A percentile compares a stretch with the other conserved stretches of the same genome.
These are phyloP conservation scores for Hippocampus abdominalis DNA, from an alignment of 2,113 vertebrate genomes.

Conservation along the genomic window DNA sequence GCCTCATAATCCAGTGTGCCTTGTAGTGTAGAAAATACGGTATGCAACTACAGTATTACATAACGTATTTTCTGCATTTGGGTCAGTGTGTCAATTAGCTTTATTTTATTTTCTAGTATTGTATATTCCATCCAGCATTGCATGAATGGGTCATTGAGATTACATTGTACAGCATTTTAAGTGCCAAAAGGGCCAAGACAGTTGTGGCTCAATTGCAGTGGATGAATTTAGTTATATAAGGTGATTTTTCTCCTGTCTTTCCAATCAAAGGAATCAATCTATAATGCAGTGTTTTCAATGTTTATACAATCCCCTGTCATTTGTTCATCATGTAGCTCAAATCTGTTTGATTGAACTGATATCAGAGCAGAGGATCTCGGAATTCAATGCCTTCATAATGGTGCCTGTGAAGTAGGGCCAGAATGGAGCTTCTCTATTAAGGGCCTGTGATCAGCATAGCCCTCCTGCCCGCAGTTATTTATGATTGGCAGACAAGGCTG, in stretches of 20 bases:
- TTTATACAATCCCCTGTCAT: constrained; percentile 52
- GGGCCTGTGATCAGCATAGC: constrained; percentile 61
- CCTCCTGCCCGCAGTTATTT: constrained; percentile 58
- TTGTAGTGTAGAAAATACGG: too few relatives aligned
- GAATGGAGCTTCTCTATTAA: constrained; percentile 63
- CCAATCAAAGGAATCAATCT: constrained; percentile 15
- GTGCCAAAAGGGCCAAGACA: background rate
- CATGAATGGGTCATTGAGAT: too few relatives aligned
- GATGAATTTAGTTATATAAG: background rate
- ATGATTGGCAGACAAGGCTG: constrained; percentile 71
- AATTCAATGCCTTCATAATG: constrained; percentile 63
- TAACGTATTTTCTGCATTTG: too few relatives aligned
- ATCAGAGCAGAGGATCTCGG: constrained; percentile 55
- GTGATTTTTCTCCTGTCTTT: background rate
- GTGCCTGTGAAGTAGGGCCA: constrained; percentile 55
- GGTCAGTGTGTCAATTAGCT: too few relatives aligned
- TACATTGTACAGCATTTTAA: background rate
- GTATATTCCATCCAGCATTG: too few relatives aligned
- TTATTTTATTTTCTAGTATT: too few relatives aligned
- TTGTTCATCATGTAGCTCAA: constrained; percentile 60
- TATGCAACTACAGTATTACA: too few relatives aligned
- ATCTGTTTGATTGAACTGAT: constrained; percentile 59
- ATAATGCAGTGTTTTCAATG: constrained; percentile 39
- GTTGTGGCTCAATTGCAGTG: constrained; percentile 36
- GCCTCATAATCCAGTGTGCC: too few relatives aligned